A percentile compares a stretch with the other conserved stretches of the same genome.
Conservation (phyloP, 2,797 vertebrate genomes). For the Lepus townsendii region DNA sequence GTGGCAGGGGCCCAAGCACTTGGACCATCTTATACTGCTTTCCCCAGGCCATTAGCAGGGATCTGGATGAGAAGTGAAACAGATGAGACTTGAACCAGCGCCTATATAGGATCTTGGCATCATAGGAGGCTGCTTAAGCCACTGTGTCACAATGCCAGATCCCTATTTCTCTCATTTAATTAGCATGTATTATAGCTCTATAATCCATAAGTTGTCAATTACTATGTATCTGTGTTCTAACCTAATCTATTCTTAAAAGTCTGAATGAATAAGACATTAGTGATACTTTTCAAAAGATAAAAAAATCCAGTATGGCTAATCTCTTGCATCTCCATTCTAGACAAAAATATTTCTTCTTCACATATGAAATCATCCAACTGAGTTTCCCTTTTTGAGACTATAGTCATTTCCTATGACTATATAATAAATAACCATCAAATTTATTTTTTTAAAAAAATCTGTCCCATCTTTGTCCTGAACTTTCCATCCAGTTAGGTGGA, state of each 20-base stretch:
- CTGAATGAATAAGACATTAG: not conserved
- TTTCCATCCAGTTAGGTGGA: not conserved
- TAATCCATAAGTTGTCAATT: not conserved
- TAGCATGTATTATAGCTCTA: not conserved
- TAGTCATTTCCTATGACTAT: not conserved
- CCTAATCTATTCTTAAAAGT: not conserved
- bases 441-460: not conserved
- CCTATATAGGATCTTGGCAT: no score
- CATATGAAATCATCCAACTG: not conserved
- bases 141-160: no score
- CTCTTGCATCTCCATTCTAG: not conserved
- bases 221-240: not conserved
- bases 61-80: no score
- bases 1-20: no score
- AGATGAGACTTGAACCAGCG: no score
- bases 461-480: not conserved
- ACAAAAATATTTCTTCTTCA: not conserved
- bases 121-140: no score
- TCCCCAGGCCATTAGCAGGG: no score
- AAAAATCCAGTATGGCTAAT: not conserved
- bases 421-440: not conserved
- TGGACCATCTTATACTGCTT: no score
- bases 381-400: not conserved
- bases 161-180: not conserved
- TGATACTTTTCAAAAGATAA: not conserved